Evolutionary conservation across 2,797 vertebrate genomes (phyloP), one percentile per base, ranked within the genome.

Genomic region (Lagodon rhomboides): DNA sequence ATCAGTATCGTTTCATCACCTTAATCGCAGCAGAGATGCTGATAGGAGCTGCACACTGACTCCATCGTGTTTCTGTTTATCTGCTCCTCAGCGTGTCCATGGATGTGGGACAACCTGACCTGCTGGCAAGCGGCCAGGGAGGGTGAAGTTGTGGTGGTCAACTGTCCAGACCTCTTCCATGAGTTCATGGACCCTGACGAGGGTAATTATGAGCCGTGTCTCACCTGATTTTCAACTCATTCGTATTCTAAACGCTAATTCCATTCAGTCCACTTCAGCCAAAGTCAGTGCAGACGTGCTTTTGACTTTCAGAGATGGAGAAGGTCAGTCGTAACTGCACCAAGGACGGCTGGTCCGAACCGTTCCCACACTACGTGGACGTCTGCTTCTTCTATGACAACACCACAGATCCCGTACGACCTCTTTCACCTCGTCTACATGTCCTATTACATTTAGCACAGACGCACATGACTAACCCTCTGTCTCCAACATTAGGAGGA

Each of bases 51-150:
- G 46, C 7, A 16, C 41, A 5, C 41, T 84, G 41, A 84, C 68
- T 27, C 54, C 62, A 2, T 3, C 56, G 12, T 64, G 46, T 67
- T 15, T 30, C n/a, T 82, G 7, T 64, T 50, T 27, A 7, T 12
- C 17, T 79, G 23, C 46, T 72, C 71, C 41, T 63, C 82, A 98
- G 98, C 89, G 46, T 99, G 98, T 84, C 95, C 96, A 0, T 97
- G 97, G 92, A 96, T 98, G 96, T 99, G 98, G 98, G 98, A 99
- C 87, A 98, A 99, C 50, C 95, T 99, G 84, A 98, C 98, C 0
- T 99, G 98, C 82, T 99, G 98, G 98, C 96, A 97, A 92, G 95
- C 96, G 0, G 96, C 97, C 17, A 92, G 68, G 0, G 82, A 98
- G 1, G 97, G 97, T 0, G 96, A 99, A 73, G 95, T 97, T 0